A percentile compares a stretch with the other conserved stretches of the same genome.
Conservation (phyloP, 2,888 invertebrate species). For the Chesias legatella region DNA sequence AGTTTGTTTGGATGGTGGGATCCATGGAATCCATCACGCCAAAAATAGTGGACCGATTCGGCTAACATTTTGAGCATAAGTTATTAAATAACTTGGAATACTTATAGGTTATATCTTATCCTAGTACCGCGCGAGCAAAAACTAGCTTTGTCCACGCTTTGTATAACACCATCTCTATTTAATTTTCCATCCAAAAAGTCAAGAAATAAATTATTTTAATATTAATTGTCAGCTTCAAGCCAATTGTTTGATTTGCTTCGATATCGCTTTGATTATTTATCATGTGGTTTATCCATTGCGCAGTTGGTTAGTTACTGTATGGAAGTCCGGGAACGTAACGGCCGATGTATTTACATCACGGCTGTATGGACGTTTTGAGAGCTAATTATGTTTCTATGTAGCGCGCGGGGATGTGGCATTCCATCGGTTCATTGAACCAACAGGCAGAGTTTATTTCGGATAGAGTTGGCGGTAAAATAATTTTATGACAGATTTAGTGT, state of each 20-base stretch:
- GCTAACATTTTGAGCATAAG: no score
- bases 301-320: constrained; percentile 11
- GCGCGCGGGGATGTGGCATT: constrained; percentile 66
- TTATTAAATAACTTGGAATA: no score
- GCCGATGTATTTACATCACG: constrained; percentile 48
- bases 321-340: constrained; percentile 23
- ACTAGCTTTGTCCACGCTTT: no score
- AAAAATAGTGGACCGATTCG: no score
- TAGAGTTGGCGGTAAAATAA: constrained; percentile 20
- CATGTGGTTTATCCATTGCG: constrained; percentile 26
- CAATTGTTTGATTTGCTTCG: constrained; percentile 3
- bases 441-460: constrained; percentile 31
- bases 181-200: no score
- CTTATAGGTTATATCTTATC: no score
- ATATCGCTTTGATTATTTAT: constrained; percentile 1
- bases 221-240: constrained; percentile 34
- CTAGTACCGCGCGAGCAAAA: no score
- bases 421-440: constrained; percentile 57
- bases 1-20: no score
- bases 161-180: no score
- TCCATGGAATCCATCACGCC: no score
- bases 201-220: constrained; percentile 41
- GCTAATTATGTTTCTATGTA: constrained; percentile 76
- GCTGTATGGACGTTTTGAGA: constrained; percentile 46
- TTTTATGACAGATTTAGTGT: neutral